Conservation (phyloP, 23 tunicate genomes). For the Ciona savignyi region DNA sequence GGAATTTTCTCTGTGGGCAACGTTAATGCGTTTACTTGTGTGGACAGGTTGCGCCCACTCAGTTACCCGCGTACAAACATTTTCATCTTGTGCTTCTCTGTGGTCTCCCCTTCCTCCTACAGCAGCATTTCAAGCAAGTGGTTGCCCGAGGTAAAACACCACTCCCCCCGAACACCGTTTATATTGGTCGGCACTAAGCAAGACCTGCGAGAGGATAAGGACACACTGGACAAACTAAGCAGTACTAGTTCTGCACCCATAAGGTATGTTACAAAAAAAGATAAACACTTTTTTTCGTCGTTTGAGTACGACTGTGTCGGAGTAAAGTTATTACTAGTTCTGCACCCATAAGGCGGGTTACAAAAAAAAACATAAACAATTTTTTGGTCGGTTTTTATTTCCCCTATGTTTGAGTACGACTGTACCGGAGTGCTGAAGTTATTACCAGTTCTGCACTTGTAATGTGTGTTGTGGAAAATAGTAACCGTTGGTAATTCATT, state of each 20-base stretch:
- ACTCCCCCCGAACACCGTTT: slow-evolving; percentile 25
- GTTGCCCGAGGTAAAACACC: slow-evolving; percentile 22
- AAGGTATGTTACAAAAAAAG: neutral
- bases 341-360: slow-evolving; percentile 12
- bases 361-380: no score
- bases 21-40: no score
- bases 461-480: no score
- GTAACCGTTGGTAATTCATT: no score
- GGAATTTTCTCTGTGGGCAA: no score
- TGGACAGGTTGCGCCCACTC: slow-evolving; percentile 27
- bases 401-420: no score
- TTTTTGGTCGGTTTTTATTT: no score
- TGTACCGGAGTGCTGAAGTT: no score
- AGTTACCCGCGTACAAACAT: slow-evolving; percentile 26
- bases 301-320: no score
- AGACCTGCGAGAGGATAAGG: slow-evolving; percentile 24
- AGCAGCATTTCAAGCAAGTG: slow-evolving; percentile 12
- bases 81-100: slow-evolving; percentile 25
- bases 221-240: slow-evolving; percentile 17
- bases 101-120: slow-evolving; percentile 20
- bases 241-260: slow-evolving; percentile 7
- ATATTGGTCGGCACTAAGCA: slow-evolving; percentile 32
- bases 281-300: no score
- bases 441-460: neutral
- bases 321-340: no score